A percentile compares a stretch with the other conserved stretches of the same genome.
Conservation (phyloP, 2,888 invertebrate genomes). For the Brachylomia viminalis region DNA sequence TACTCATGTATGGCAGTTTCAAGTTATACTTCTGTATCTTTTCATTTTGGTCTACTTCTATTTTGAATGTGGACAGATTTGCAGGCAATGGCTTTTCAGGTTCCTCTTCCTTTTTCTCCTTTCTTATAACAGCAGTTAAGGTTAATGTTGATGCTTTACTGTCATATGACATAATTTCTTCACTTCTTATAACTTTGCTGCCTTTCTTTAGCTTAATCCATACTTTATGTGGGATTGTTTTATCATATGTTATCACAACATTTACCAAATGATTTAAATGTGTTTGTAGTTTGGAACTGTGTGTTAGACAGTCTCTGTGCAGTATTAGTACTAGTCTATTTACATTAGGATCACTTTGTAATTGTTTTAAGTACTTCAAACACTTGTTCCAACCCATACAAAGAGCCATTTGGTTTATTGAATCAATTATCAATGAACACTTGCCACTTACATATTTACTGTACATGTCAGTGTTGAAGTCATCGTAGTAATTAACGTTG, state of each 20-base stretch:
- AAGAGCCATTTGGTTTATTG: slow-evolving; percentile 85
- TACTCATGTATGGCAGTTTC: slow-evolving; percentile 91
- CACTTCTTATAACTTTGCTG: slow-evolving; percentile 88
- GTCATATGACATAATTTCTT: slow-evolving; percentile 82
- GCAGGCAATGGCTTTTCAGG: slow-evolving; percentile 82
- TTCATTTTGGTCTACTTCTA: slow-evolving; percentile 91
- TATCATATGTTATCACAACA: slow-evolving; percentile 80
- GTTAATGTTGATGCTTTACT: slow-evolving; percentile 76
- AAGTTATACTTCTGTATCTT: slow-evolving; percentile 91
- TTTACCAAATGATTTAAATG: slow-evolving; percentile 87
- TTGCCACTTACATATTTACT: slow-evolving; percentile 70
- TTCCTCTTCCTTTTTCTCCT: slow-evolving; percentile 75
- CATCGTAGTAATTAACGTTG: slow-evolving; percentile 73
- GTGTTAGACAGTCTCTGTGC: slow-evolving; percentile 88
- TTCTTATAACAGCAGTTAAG: slow-evolving; percentile 75
- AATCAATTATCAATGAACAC: slow-evolving; percentile 82
- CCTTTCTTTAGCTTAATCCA: slow-evolving; percentile 87
- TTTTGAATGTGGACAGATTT: slow-evolving; percentile 91
- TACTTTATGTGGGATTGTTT: slow-evolving; percentile 73
- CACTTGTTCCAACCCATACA: slow-evolving; percentile 82
- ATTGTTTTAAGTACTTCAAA: slow-evolving; percentile 73
- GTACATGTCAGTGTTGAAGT: slow-evolving; percentile 69
- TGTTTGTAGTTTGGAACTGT: slow-evolving; percentile 80
- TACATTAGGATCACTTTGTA: slow-evolving; percentile 73
- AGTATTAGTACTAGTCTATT: slow-evolving; percentile 81